Evolutionary conservation across 1,140 invertebrate species (phyloP), one percentile per base, ranked within the genome.

Genomic region (Lethrus apterus): DNA sequence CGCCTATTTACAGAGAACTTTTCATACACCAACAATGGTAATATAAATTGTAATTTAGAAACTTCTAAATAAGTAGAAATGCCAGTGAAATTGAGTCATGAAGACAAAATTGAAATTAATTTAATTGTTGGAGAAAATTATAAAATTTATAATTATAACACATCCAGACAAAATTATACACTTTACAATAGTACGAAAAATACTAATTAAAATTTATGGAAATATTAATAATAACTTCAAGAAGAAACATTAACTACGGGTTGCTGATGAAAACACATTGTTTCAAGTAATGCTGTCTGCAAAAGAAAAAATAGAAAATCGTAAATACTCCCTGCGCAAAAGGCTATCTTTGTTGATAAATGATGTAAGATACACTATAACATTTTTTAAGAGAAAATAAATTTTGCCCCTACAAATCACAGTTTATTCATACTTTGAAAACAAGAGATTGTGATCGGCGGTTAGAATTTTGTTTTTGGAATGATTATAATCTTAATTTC

Each of bases 121-220:
- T 32, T 11, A 32, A 32, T 32, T 32, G 30, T 32, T 32, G 30
- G 30, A 11, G 30, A 32, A 32, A 32, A 32, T 32, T 32, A 11
- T 32, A 32, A 4, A 32, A 32, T 14, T 32, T 32, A 11, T 32
- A 10, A 4, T n/a, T 5, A 32, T 11, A 32, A 32, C 4, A 32
- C 4, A 11, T 14, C n/a, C n/a, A 4, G 30, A 32, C n/a, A n/a
- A n/a, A 32, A 32, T 4, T 32, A 32, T 32, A 32, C 30, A 26
- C 24, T 26, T 10, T 10, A 26, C 24, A 26, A 26, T 10, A 26
- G 24, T 26, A 26, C 24, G 24, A 11, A 32, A 32, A 11, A 32
- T 32, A 32, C 30, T 32, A 32, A 32, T 32, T n/a, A 32, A 32
- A 32, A n/a, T 14, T 32, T 32, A 4, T 32, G 30, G 4, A 32